phyloP scores from a whole-genome alignment of 1,140 invertebrate species.

The Spodoptera litura region DNA sequence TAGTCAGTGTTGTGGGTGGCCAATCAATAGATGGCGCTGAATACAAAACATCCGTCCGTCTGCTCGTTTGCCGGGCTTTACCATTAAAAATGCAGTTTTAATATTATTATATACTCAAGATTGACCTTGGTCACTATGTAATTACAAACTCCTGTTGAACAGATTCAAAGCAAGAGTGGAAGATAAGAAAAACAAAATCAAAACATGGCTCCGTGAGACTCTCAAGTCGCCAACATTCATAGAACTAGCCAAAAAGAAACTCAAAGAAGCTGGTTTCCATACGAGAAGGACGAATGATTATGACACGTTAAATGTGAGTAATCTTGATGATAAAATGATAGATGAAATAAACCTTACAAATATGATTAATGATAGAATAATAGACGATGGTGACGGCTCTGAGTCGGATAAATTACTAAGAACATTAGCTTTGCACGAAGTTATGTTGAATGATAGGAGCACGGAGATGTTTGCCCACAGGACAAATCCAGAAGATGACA shows the following conservation, averaged over 20 bases:
- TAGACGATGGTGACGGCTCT: slow-evolving; percentile 60
- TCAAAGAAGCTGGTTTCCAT: slow-evolving; percentile 66
- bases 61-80: too few relatives aligned
- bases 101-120: too few relatives aligned
- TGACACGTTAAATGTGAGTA: slow-evolving; percentile 45
- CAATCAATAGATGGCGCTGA: too few relatives aligned
- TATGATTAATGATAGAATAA: slow-evolving; percentile 58
- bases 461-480: slow-evolving; percentile 18
- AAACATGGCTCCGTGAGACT: slow-evolving; percentile 74
- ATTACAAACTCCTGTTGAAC: slow-evolving; percentile 19
- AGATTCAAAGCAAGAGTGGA: slow-evolving; percentile 78
- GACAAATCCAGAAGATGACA: background rate
- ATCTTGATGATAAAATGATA: slow-evolving; percentile 67
- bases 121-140: background rate
- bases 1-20: too few relatives aligned
- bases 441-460: slow-evolving; percentile 60
- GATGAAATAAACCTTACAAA: slow-evolving; percentile 70
- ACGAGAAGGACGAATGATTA: slow-evolving; percentile 54
- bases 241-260: slow-evolving; percentile 73
- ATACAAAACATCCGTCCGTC: too few relatives aligned
- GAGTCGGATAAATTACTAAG: slow-evolving; percentile 69
- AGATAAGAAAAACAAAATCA: slow-evolving; percentile 81
- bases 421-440: slow-evolving; percentile 67
- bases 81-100: too few relatives aligned
- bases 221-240: slow-evolving; percentile 73